Conservation (phyloP, 2,888 invertebrate genomes). For the Catocala nupta region DNA sequence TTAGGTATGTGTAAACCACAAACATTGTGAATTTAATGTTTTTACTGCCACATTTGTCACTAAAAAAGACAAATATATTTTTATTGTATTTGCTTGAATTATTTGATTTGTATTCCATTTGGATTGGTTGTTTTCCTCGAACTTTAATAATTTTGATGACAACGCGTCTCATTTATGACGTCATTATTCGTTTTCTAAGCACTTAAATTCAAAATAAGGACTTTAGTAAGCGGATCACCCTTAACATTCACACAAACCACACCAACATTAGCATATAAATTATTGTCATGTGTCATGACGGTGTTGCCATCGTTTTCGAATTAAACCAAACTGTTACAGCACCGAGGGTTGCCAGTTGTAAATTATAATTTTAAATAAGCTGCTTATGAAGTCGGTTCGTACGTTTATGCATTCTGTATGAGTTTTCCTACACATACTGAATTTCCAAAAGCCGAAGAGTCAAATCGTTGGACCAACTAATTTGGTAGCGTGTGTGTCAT, state of each 20-base stretch:
- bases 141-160: too few species aligned
- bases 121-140: too few species aligned
- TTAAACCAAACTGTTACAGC: slow-evolving; percentile 50
- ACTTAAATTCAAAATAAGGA: too few species aligned
- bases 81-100: too few species aligned
- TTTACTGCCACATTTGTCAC: too few species aligned
- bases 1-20: too few species aligned
- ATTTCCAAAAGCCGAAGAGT: slow-evolving; percentile 49
- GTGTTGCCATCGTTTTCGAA: slow-evolving; percentile 49
- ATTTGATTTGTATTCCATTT: too few species aligned
- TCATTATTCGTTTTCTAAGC: too few species aligned
- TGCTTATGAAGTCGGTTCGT: slow-evolving; percentile 65
- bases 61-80: too few species aligned
- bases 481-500: slow-evolving; percentile 29
- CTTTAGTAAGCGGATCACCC: too few species aligned
- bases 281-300: slow-evolving; percentile 45
- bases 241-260: slow-evolving; percentile 17
- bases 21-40: too few species aligned
- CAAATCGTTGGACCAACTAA: slow-evolving; percentile 44
- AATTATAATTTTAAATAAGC: slow-evolving; percentile 77
- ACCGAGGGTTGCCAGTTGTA: slow-evolving; percentile 50
- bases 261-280: slow-evolving; percentile 49
- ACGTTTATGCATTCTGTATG: slow-evolving; percentile 66
- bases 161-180: too few species aligned
- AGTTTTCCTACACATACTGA: slow-evolving; percentile 59